Conservation (phyloP, 2,888 invertebrate genomes). For the Neocrepidodera transversa region DNA sequence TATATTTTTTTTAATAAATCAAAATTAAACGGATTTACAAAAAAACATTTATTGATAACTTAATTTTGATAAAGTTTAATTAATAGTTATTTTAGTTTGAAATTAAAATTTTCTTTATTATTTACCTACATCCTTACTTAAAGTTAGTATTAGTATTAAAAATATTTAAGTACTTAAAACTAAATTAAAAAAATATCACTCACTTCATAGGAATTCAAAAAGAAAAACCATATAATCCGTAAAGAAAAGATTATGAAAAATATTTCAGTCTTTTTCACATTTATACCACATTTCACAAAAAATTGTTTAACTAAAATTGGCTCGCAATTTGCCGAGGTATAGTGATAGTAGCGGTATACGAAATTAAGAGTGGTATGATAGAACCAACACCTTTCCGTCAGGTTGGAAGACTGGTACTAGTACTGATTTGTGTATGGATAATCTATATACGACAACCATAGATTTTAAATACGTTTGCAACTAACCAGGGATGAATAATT, state of each 20-base stretch:
- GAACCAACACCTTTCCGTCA: conserved; percentile 38
- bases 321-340: conserved; percentile 5
- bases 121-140: too few species aligned
- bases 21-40: too few species aligned
- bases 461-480: conserved; percentile 23
- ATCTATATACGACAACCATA: conserved; percentile 36
- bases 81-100: too few species aligned
- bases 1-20: too few species aligned
- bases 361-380: conserved; percentile 24
- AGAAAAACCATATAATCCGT: conserved; percentile 4
- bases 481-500: conserved; percentile 29
- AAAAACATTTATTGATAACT: too few species aligned
- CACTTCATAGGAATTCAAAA: conserved; percentile 14
- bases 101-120: too few species aligned
- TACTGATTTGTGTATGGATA: conserved; percentile 33
- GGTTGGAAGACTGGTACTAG: conserved; percentile 34
- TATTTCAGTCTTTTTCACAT: conserved; percentile 11
- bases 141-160: too few species aligned
- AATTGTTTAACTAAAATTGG: not conserved
- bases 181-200: not conserved
- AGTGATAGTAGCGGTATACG: conserved; percentile 11
- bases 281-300: conserved; percentile 24
- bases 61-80: too few species aligned
- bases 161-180: too few species aligned
- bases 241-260: conserved; percentile 4